These are phyloP conservation scores for Alces alces DNA, from an alignment of 2,113 vertebrate species.

Conservation along the genomic window DNA sequence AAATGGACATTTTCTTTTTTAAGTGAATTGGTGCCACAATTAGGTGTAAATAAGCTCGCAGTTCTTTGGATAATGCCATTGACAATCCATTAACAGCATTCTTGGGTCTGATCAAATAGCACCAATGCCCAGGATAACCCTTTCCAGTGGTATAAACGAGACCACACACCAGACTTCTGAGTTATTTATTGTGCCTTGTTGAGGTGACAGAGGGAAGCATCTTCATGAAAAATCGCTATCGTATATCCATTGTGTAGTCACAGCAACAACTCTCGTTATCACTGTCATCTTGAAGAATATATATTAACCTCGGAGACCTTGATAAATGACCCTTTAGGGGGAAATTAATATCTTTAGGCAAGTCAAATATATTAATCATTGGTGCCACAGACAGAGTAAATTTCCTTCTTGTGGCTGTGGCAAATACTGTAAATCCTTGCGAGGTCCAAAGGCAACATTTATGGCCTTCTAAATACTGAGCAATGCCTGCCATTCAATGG, in stretches of 20 bases:
- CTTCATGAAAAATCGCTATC: conserved; percentile 4
- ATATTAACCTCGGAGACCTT: conserved; percentile 32
- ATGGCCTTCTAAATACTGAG: background rate
- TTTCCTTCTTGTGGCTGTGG: background rate
- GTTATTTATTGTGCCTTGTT: background rate
- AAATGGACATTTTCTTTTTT: conserved; percentile 10
- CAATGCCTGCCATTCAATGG: background rate
- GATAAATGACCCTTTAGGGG: background rate
- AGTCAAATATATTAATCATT: conserved; percentile 14
- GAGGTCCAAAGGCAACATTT: background rate
- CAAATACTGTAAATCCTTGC: conserved; percentile 20
- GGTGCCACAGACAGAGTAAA: background rate
- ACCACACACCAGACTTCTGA: background rate
- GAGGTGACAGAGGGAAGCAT: background rate
- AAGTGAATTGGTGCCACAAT: background rate
- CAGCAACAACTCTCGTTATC: background rate
- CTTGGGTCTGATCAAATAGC: background rate
- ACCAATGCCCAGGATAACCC: background rate
- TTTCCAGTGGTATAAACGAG: background rate
- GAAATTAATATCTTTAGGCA: conserved; percentile 32
- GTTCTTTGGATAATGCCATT: background rate
- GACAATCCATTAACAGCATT: conserved; percentile 3
- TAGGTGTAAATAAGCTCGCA: conserved; percentile 7
- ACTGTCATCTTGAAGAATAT: conserved; percentile 10
- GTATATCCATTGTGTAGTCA: background rate